Evolutionary conservation across 2,113 vertebrate genomes (phyloP).

Genomic region (Pontoporia blainvillei): DNA sequence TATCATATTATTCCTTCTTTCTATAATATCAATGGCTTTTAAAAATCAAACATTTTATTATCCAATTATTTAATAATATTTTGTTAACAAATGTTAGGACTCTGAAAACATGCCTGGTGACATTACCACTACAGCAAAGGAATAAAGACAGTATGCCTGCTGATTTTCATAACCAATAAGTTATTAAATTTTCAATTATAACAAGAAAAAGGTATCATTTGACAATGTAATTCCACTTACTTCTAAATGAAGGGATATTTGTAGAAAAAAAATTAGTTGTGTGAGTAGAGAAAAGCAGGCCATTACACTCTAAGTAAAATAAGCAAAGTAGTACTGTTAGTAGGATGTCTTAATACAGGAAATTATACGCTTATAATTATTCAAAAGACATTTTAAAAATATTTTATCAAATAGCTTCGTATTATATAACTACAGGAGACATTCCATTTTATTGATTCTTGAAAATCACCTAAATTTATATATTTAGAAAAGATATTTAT

Average conservation of each 20-base stretch:
- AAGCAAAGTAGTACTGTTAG: background rate
- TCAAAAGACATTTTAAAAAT: background rate
- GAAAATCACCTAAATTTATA: background rate
- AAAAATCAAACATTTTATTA: background rate
- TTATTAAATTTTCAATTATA: constrained; percentile 24
- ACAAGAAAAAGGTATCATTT: background rate
- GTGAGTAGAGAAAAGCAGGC: background rate
- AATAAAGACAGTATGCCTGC: background rate
- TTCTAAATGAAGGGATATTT: constrained; percentile 29
- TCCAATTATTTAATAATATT: background rate
- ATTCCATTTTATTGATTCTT: background rate
- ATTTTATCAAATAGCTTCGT: constrained; percentile 5
- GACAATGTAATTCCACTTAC: constrained; percentile 16
- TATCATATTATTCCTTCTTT: background rate
- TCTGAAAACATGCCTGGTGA: background rate
- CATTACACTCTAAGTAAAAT: background rate
- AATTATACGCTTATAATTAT: background rate
- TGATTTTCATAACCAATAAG: background rate
- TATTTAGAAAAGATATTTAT: background rate
- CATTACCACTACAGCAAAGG: background rate
- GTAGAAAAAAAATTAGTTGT: background rate
- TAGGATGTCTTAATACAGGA: background rate
- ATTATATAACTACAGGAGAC: background rate
- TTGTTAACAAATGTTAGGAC: background rate
- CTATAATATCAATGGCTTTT: constrained; percentile 5